Percentiles rank a stretch among this genome's conserved stretches.
Evolutionary conservation across 2,888 invertebrate species (phyloP).

Genomic region (Eucera pruinosa): DNA sequence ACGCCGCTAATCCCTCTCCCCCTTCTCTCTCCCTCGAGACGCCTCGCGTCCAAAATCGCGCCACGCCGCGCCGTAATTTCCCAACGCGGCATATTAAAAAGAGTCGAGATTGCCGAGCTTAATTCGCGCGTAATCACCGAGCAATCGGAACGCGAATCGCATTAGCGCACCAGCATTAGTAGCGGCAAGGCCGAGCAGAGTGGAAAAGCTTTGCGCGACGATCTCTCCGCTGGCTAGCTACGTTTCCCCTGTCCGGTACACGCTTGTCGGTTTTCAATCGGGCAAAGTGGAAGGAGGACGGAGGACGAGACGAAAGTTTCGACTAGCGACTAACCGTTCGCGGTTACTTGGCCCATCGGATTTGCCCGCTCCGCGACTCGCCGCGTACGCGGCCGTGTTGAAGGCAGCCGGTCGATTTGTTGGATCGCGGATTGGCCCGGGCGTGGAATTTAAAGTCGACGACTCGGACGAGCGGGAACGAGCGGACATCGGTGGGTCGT

Average conservation of each 20-base stretch:
- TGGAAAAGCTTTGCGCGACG: conserved; percentile 8
- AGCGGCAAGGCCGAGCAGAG: not conserved
- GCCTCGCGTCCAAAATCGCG: not conserved
- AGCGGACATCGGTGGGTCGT: not conserved
- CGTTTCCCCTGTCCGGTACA: conserved; percentile 12
- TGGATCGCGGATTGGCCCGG: too few species aligned
- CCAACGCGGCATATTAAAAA: conserved; percentile 15
- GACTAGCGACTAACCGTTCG: too few species aligned
- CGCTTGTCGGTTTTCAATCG: conserved; percentile 48
- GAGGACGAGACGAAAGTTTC: too few species aligned
- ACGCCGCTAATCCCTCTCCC: not conserved
- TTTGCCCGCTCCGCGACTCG: too few species aligned
- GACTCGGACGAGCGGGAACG: not conserved
- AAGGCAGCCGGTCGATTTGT: too few species aligned
- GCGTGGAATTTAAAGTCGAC: too few species aligned
- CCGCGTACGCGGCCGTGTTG: too few species aligned
- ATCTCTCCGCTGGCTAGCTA: conserved; percentile 15
- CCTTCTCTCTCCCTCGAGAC: too few species aligned
- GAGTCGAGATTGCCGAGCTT: conserved; percentile 13
- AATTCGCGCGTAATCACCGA: conserved; percentile 37
- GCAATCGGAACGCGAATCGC: conserved; percentile 33
- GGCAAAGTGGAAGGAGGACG: too few species aligned
- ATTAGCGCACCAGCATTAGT: conserved; percentile 18
- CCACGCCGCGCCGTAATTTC: too few species aligned
- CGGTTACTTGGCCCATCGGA: too few species aligned